phyloP scores from a whole-genome alignment of 2,888 invertebrate genomes.

The Masnerella sp. region DNA sequence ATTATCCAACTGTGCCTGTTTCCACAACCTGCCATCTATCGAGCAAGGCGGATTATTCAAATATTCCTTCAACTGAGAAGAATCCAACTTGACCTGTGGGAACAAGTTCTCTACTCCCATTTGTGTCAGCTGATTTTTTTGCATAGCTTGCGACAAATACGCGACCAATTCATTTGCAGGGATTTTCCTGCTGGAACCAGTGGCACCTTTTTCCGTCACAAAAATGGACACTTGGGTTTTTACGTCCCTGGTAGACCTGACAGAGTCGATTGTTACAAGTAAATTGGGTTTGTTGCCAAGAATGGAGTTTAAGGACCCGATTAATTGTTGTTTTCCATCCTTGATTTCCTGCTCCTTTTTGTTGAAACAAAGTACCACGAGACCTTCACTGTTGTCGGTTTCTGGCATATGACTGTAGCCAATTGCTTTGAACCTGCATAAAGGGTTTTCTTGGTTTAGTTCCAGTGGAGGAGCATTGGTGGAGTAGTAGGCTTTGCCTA shows the following conservation, averaged over 20 bases:
- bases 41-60: constrained; percentile 93
- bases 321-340: constrained; percentile 76
- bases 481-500: constrained; percentile 90
- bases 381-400: constrained; percentile 93
- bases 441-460: constrained; percentile 91
- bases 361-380: constrained; percentile 90
- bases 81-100: constrained; percentile 87
- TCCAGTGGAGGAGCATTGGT: constrained; percentile 88
- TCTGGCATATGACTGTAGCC: constrained; percentile 93
- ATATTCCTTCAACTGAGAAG: constrained; percentile 90
- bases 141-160: constrained; percentile 84
- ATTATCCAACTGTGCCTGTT: constrained; percentile 96
- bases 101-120: constrained; percentile 86
- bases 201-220: constrained; percentile 84
- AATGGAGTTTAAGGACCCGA: constrained; percentile 83
- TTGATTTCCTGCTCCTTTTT: constrained; percentile 89
- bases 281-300: constrained; percentile 92
- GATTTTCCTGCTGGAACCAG: constrained; percentile 83
- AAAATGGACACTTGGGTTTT: constrained; percentile 87
- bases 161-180: constrained; percentile 85
- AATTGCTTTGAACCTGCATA: constrained; percentile 96
- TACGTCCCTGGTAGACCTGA: constrained; percentile 87
- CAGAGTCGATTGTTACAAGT: constrained; percentile 86
- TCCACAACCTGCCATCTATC: constrained; percentile 96
- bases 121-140: constrained; percentile 85